phyloP scores from a whole-genome alignment of 2,888 invertebrate genomes.

The Tipula unca region DNA sequence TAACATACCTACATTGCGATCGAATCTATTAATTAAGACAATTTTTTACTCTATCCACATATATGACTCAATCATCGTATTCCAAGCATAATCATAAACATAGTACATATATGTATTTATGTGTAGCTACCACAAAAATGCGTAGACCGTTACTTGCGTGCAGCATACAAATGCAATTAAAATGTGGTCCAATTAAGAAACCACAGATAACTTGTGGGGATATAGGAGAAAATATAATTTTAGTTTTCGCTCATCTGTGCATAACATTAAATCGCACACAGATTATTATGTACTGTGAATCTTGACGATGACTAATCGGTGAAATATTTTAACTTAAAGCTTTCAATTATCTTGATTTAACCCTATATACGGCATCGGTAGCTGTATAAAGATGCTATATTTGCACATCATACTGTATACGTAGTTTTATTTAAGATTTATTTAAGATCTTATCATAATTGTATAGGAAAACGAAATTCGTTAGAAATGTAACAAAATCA shows the following conservation, averaged over 20 bases:
- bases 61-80: neutral
- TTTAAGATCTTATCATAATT: neutral
- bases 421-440: neutral
- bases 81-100: neutral
- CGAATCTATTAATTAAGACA: neutral
- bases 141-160: neutral
- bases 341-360: neutral
- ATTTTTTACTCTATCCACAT: neutral
- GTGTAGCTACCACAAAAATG: neutral
- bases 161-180: neutral
- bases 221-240: neutral
- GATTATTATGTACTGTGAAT: neutral
- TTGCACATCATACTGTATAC: neutral
- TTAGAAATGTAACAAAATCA: neutral
- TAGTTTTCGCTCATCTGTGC: neutral
- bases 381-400: neutral
- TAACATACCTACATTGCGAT: neutral
- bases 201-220: neutral
- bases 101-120: too few species aligned
- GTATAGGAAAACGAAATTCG: neutral
- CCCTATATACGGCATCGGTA: neutral
- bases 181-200: neutral
- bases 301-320: neutral
- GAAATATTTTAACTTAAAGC: neutral
- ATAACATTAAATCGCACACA: neutral